Base-by-base conservation (phyloP, 2,888 invertebrate species). In the Netelia melanura region DNA sequence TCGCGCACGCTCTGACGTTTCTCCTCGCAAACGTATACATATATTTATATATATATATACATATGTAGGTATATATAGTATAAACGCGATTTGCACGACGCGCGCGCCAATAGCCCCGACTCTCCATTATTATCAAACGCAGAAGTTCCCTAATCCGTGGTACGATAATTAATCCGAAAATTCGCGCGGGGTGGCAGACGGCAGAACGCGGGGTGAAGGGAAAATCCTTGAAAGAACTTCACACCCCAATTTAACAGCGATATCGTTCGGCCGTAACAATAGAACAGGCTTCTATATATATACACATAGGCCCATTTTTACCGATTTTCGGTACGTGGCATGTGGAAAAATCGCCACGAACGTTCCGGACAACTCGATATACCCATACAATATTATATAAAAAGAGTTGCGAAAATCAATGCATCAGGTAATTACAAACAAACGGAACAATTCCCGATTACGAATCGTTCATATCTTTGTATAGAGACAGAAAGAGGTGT, bases 81-180 rank as follows among this genome's bases (percentile, higher is more conserved):
- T 78, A 23, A 10, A 30, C 43, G 65, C 65, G 17, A 43, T 77
- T 81, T 72, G 68, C 68, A 64, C 68, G 43, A 68, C 21, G 67
- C 79, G 44, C 76, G 64, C 48, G 62, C 62, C 54, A 64, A 52
- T 77, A 77, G 71, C 62, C 48, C 71, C 58, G 54, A 38, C 68
- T 67, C 71, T 9, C 78, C 64, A 74, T 74, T 84, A 84, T 81
- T 81, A 84, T 64, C 62, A 81, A 84, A 84, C 81, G 72, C 72
- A 74, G 48, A 72, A 84, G 81, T 81, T 84, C 54, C 77, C 81
- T 84, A 84, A 84, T 81, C 77, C 74, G 81, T 78, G 84, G 81
- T 77, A 81, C 77, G 77, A 84, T 84, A 84, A 84, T 84, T 84
- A 81, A 81, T 84, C 84, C 77, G 72, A 62, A 77, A 72, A 72